These are phyloP conservation scores for Ceratitis capitata DNA, from an alignment of 1,140 invertebrate species.

Conservation along the genomic window DNA sequence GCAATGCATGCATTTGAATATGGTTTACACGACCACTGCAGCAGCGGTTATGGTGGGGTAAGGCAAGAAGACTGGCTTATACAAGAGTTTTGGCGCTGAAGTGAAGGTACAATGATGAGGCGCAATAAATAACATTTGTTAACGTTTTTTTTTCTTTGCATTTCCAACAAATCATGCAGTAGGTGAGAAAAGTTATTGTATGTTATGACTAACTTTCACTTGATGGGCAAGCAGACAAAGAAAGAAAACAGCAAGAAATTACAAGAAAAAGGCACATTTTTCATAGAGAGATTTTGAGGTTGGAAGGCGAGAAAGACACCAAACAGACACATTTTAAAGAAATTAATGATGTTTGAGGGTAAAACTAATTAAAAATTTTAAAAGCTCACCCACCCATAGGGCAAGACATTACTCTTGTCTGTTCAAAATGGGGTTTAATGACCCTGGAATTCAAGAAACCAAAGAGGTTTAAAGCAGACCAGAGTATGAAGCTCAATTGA, in stretches of 20 bases:
- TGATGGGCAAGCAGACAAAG: not conserved
- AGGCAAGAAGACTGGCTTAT: not conserved
- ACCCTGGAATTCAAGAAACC: no score
- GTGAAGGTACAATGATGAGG: not conserved
- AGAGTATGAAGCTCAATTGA: no score
- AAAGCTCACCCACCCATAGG: no score
- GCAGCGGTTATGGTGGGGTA: not conserved
- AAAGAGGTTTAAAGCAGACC: no score
- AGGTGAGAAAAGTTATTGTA: not conserved
- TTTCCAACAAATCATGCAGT: not conserved
- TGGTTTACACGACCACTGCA: not conserved
- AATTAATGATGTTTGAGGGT: no score
- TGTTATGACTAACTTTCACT: slow-evolving; percentile 26
- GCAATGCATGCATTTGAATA: not conserved
- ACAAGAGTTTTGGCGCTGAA: not conserved
- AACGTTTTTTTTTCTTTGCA: not conserved
- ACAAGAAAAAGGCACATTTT: not conserved
- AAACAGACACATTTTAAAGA: not conserved
- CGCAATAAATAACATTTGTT: not conserved
- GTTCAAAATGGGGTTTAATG: no score
- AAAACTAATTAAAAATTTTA: no score
- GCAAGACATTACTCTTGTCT: no score
- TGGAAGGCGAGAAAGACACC: not conserved
- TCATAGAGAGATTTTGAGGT: not conserved
- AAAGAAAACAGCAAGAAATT: not conserved